These are phyloP conservation scores for Apodemus speciosus DNA, from an alignment of 2,113 vertebrate species.

Conservation along the genomic window DNA sequence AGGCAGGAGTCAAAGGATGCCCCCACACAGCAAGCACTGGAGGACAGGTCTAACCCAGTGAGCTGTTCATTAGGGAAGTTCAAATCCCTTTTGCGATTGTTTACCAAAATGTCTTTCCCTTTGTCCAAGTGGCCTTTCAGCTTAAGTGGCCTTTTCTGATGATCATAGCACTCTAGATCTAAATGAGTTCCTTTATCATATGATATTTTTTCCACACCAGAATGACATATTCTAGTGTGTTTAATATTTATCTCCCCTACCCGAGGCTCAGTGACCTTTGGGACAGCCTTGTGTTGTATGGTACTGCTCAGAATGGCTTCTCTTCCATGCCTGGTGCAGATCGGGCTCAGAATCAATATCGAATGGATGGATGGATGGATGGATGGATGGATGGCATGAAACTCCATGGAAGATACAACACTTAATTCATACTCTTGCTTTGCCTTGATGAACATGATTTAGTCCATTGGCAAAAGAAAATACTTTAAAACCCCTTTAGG, in stretches of 20 bases:
- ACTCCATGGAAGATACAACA: constrained; percentile 25
- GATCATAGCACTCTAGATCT: not conserved
- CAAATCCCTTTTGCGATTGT: constrained; percentile 51
- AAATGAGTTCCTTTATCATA: constrained; percentile 52
- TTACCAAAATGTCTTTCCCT: constrained; percentile 52
- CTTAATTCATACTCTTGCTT: constrained; percentile 39
- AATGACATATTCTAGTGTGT: not conserved
- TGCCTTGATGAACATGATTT: constrained; percentile 1
- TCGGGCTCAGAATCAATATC: constrained; percentile 43
- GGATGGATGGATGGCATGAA: not conserved
- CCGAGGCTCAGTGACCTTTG: not conserved
- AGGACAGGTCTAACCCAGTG: not conserved
- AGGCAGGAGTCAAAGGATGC: not conserved
- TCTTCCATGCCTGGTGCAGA: constrained; percentile 46
- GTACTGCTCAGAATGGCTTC: constrained; percentile 47
- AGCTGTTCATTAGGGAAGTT: constrained; percentile 57
- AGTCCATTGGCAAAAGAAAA: constrained; percentile 30
- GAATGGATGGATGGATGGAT: not conserved
- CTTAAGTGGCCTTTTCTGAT: constrained; percentile 25
- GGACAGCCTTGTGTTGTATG: not conserved
- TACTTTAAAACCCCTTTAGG: constrained; percentile 16
- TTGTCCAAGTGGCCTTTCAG: constrained; percentile 33
- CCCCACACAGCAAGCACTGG: not conserved
- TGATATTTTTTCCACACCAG: not conserved
- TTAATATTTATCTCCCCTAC: constrained; percentile 31